Evolutionary conservation across 2,888 invertebrate genomes (phyloP), one percentile per base, ranked within the genome.

Genomic region (Phania funesta): DNA sequence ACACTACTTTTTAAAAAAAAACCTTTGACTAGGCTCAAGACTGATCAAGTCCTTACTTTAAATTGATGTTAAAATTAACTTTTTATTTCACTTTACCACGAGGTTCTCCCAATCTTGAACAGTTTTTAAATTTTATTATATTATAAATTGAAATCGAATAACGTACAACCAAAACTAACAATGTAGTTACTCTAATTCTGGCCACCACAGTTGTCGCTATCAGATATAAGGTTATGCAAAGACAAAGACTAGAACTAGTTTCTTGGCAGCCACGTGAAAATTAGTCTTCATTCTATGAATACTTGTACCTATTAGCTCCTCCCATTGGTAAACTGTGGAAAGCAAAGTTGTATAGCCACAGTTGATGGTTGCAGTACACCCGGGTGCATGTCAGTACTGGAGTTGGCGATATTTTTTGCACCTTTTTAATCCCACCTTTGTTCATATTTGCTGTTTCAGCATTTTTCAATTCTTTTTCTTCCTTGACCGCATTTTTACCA

Each of bases 171-270:
- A 54, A 54, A 54, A 13, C 1, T 16, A 29, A 54, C 54, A 54
- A 54, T 54, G 29, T 54, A 54, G 29, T 54, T 8, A 29, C n/a
- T 54, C n/a, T 54, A 29, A 54, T 54, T 54, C 29, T 54, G 54
- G 29, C 54, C 54, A n/a, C 54, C 54, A 54, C 54, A 54, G 54
- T 54, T 54, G 29, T 54, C 26, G 29, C 29, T 54, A 29, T 13
- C 26, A n/a, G 54, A 29, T 54, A 7, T 29, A 29, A 54, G 13
- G 54, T 54, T 29, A 26, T 1, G n/a, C 7, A 54, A 18, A 7
- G 6, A 46, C n/a, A 16, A 6, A 46, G 29, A 7, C 4, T 6
- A 29, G 29, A 29, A 29, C 29, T 29, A 29, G 7, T 29, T 29
- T 29, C 29, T 29, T 29, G 7, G 29, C 29, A 29, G 29, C 29